A percentile compares a stretch with the other conserved stretches of the same genome.
Conservation (phyloP, 2,888 invertebrate genomes). For the Leptothorax acervorum region DNA sequence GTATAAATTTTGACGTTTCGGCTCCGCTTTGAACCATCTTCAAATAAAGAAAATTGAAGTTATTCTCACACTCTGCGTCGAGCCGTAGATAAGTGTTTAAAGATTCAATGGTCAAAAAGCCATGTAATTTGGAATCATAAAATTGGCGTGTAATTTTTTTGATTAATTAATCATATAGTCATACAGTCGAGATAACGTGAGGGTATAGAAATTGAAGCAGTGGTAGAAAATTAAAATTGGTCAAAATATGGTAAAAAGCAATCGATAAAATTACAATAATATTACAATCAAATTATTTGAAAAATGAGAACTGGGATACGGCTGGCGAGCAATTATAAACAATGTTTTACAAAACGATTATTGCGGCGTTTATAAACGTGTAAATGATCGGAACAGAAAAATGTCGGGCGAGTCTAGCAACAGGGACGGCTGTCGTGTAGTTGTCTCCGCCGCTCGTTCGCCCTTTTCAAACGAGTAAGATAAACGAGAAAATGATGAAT, state of each 20-base stretch:
- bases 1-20: not conserved
- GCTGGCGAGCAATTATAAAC: not conserved
- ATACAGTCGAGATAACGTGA: not conserved
- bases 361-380: not conserved
- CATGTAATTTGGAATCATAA: not conserved
- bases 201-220: not conserved
- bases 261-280: not conserved
- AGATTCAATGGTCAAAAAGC: not conserved
- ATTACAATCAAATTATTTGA: not conserved
- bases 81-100: not conserved
- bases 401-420: not conserved
- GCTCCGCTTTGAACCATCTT: not conserved
- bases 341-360: constrained; percentile 1
- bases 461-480: constrained; percentile 35
- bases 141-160: not conserved
- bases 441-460: constrained; percentile 24
- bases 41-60: not conserved
- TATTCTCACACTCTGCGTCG: not conserved
- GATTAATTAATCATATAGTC: not conserved
- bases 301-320: not conserved
- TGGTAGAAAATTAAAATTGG: not conserved
- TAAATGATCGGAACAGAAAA: not conserved
- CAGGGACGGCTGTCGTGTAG: not conserved
- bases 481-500: constrained; percentile 58
- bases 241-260: not conserved